Percentiles rank a stretch among this genome's conserved stretches.
phyloP scores from a whole-genome alignment of 2,888 invertebrate species.

The Fabriciana adippe region DNA sequence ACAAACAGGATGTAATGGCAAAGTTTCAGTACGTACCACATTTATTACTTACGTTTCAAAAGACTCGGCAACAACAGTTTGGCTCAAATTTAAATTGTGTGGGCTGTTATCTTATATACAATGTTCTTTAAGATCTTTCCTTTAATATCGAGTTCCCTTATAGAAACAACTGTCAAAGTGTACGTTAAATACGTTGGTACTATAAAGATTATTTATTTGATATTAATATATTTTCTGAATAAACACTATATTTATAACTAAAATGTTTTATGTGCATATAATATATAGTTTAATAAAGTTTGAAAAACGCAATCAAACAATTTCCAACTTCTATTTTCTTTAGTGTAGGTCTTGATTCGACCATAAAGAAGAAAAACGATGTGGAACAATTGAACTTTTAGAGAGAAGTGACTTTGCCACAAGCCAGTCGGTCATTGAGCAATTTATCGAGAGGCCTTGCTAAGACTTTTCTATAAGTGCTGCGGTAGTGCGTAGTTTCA shows the following conservation, averaged over 20 bases:
- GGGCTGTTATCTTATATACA: background rate
- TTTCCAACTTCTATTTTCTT: slow-evolving; percentile 2
- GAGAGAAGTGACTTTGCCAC: slow-evolving; percentile 1
- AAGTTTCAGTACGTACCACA: slow-evolving; percentile 23
- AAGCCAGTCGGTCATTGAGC: slow-evolving; percentile 3
- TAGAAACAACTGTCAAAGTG: background rate
- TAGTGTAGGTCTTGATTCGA: background rate
- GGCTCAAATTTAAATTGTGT: background rate
- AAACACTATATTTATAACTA: background rate
- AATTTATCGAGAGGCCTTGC: slow-evolving; percentile 3
- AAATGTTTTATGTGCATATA: too few species aligned
- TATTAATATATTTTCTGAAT: too few species aligned
- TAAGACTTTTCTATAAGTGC: background rate
- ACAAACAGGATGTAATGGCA: slow-evolving; percentile 28
- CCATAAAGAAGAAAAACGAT: background rate
- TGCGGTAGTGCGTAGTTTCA: background rate
- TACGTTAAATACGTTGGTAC: background rate
- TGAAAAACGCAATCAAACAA: background rate
- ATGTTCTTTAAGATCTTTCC: background rate
- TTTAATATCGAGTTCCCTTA: too few species aligned
- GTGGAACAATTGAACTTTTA: slow-evolving; percentile 3
- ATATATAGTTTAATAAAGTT: background rate
- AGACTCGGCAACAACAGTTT: slow-evolving; percentile 25
- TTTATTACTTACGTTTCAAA: slow-evolving; percentile 31
- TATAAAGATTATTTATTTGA: background rate